phyloP scores from a whole-genome alignment of 2,888 invertebrate species.

The Orchesella flavescens region DNA sequence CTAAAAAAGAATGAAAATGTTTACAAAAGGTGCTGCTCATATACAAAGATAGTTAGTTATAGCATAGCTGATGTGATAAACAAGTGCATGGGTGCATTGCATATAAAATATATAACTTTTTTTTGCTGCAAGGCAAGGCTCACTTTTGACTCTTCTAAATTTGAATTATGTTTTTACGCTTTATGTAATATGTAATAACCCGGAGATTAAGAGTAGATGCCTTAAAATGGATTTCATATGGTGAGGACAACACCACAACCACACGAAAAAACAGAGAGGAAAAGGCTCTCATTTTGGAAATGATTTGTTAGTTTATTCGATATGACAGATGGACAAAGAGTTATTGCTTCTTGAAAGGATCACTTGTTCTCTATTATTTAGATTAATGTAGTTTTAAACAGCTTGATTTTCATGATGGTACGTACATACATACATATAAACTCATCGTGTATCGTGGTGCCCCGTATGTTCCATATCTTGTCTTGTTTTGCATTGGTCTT shows the following conservation, averaged over 20 bases:
- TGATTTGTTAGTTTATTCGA: slow-evolving; percentile 71
- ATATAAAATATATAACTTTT: background rate
- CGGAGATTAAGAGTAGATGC: slow-evolving; percentile 27
- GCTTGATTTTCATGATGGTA: slow-evolving; percentile 55
- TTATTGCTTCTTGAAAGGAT: slow-evolving; percentile 69
- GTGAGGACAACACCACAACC: slow-evolving; percentile 6
- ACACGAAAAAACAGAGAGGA: slow-evolving; percentile 5
- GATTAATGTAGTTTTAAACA: slow-evolving; percentile 59
- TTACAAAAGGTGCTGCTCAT: background rate
- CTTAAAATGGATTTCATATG: background rate
- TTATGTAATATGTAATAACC: slow-evolving; percentile 25
- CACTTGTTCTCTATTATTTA: slow-evolving; percentile 24
- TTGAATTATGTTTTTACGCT: slow-evolving; percentile 28
- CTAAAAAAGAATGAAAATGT: slow-evolving; percentile 12
- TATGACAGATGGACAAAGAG: slow-evolving; percentile 68
- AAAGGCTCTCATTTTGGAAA: slow-evolving; percentile 59
- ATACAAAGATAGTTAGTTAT: background rate
- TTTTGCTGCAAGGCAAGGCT: background rate
- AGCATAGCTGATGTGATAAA: background rate
- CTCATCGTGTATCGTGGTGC: background rate
- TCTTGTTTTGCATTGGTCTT: background rate
- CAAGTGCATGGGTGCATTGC: background rate
- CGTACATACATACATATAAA: background rate
- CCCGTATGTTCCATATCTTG: background rate
- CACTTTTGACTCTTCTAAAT: background rate